Base-by-base conservation (phyloP, 1,140 invertebrate species). In the Tachypleus tridentatus region DNA sequence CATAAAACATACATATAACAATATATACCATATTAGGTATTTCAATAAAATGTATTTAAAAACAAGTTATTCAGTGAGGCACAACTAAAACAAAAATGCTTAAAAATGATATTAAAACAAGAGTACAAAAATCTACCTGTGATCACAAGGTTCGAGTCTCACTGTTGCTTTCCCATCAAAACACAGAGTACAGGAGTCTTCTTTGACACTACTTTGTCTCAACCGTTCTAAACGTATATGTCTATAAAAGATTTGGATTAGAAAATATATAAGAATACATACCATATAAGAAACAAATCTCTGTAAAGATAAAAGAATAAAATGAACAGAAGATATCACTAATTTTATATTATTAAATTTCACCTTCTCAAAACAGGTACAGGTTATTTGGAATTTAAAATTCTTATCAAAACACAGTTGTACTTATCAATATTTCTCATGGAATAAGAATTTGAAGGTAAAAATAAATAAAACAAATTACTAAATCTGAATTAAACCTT, bases 151-250 rank as follows among this genome's bases (percentile, higher is more conserved):
- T 64, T 85, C 72, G 5, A 95, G 80, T 67, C 82, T 80, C 10
- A 91, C 84, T 62, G 83, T 82, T 5, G 89, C 88, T 71, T 81
- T 83, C 64, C 84, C 82, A 76, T 94, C 91, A 78, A 86, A 93
- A 78, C 92, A 95, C 49, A 94, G 76, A 5, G 87, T 91, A 77
- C 91, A 96, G 0, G 87, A 87, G 76, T 93, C 88, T 74, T 93
- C 91, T 67, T 82, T 81, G 48, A 91, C 85, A 73, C 84, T 88
- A 47, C 88, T 79, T 74, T 86, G 83, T 66, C 87, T 77, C 61
- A 93, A 76, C 66, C 86, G 80, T 70, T 87, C 83, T 65, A 93
- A 76, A 74, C 83, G 87, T 71, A 92, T 82, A 72, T 91, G 86
- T 68, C 89, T 85, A 72, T 47, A 73, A 72, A 65, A 68, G 59